Percentiles rank a stretch among this genome's conserved stretches.
These are phyloP conservation scores for Ophonus ardosiacus DNA, from an alignment of 2,888 invertebrate genomes.

Conservation along the genomic window DNA sequence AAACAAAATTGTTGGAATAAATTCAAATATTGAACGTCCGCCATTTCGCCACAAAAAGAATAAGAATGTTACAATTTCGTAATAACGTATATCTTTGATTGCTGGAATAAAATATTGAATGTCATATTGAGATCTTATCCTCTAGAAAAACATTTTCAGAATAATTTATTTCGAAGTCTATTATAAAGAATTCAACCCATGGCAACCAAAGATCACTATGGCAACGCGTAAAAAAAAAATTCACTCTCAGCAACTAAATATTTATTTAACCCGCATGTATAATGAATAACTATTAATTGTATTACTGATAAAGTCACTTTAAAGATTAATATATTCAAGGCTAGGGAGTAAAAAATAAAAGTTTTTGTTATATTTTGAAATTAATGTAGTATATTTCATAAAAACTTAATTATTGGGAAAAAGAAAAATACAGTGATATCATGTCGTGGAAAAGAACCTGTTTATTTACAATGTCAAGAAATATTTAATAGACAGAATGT, in stretches of 20 bases:
- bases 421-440: background rate
- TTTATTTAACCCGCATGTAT: background rate
- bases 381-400: background rate
- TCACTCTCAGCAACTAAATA: too few species aligned
- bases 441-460: background rate
- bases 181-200: background rate
- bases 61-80: too few species aligned
- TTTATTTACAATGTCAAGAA: slow-evolving; percentile 9
- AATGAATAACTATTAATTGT: background rate
- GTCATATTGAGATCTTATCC: too few species aligned
- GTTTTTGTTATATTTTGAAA: background rate
- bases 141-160: too few species aligned
- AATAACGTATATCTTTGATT: too few species aligned
- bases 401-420: background rate
- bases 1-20: too few species aligned
- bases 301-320: background rate
- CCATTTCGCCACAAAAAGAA: too few species aligned
- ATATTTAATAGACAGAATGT: background rate
- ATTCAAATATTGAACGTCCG: too few species aligned
- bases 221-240: background rate
- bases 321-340: background rate
- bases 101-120: too few species aligned
- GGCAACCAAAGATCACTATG: background rate
- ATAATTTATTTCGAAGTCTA: too few species aligned
- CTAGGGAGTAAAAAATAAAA: background rate